Percentiles rank a stretch among this genome's conserved stretches.
phyloP scores from a whole-genome alignment of 2,113 vertebrate genomes.

The Myotis yumanensis region DNA sequence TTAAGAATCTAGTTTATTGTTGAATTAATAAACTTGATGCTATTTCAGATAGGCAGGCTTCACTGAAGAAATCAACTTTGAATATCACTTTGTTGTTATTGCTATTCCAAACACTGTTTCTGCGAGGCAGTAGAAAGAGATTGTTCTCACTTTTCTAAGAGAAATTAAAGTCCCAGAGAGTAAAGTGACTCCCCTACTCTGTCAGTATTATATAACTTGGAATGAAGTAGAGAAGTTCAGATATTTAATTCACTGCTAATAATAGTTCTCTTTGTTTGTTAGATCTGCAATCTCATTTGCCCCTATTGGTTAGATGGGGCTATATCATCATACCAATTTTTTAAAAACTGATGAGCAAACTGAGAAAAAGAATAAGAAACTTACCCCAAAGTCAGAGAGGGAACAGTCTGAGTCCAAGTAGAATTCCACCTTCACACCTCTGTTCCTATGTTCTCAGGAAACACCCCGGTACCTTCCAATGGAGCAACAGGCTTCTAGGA shows the following conservation, averaged over 20 bases:
- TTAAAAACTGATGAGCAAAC: background rate
- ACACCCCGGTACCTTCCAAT: background rate
- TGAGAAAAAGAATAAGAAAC: background rate
- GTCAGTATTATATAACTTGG: background rate
- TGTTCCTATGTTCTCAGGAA: background rate
- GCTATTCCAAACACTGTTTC: background rate
- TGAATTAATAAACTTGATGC: background rate
- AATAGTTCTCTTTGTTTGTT: background rate
- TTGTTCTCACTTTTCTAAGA: slow-evolving; percentile 13
- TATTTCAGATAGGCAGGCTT: background rate
- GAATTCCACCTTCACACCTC: background rate
- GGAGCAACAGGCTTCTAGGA: background rate
- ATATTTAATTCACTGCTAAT: background rate
- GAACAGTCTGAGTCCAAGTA: background rate
- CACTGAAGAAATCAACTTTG: slow-evolving; percentile 19
- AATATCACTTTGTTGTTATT: background rate
- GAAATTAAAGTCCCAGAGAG: background rate
- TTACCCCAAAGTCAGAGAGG: background rate
- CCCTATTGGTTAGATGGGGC: background rate
- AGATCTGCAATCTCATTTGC: background rate
- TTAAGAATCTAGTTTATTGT: background rate
- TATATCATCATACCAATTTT: background rate
- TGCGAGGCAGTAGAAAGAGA: background rate
- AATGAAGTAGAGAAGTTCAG: background rate
- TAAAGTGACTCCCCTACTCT: background rate